Conservation (phyloP, 2,113 vertebrate species). For the Panurus biarmicus region DNA sequence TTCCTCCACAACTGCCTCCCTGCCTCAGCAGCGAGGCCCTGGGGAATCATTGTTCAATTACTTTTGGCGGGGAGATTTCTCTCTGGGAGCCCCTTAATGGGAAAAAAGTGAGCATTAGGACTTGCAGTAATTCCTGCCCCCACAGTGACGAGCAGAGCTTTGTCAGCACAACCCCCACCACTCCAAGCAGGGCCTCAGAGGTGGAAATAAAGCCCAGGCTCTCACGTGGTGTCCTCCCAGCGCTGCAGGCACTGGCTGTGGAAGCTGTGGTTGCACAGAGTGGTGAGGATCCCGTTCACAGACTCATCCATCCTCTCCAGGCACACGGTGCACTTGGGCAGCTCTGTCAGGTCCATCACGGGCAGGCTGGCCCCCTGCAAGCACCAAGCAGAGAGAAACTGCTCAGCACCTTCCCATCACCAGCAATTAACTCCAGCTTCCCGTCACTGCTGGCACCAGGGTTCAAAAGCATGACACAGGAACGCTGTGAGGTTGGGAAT, state of each 20-base stretch:
- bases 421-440: neutral
- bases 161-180: neutral
- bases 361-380: conserved; percentile 92
- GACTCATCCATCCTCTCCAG: conserved; percentile 99
- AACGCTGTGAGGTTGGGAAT: neutral
- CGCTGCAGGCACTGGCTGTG: conserved; percentile 98
- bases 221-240: conserved; percentile 98
- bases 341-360: conserved; percentile 95
- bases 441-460: neutral
- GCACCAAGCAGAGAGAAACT: neutral
- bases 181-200: neutral
- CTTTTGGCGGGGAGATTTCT: neutral
- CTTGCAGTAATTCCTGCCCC: neutral
- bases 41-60: neutral
- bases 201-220: neutral
- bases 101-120: neutral
- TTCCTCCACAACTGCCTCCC: neutral
- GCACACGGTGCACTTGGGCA: conserved; percentile 96
- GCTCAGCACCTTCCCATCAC: neutral
- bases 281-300: conserved; percentile 94
- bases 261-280: conserved; percentile 97
- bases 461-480: neutral
- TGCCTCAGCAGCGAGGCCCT: neutral
- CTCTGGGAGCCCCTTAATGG: neutral
- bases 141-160: neutral